Conservation (phyloP, 2,888 invertebrate species). For the Nephrotoma flavescens region DNA sequence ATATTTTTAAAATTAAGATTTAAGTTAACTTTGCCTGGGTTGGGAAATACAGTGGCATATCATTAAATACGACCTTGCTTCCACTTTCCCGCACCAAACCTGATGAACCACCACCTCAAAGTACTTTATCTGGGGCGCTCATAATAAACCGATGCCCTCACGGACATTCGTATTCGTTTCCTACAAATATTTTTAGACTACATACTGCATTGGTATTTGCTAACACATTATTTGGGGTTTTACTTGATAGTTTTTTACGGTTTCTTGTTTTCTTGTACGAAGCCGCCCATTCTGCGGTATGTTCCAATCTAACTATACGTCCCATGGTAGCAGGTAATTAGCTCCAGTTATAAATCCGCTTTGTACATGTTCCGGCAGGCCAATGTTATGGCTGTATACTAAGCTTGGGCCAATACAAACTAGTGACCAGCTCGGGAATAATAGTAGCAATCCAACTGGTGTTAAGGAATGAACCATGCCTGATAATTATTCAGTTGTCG, state of each 20-base stretch:
- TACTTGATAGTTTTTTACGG: conserved; percentile 20
- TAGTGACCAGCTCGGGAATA: conserved; percentile 82
- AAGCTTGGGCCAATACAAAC: conserved; percentile 81
- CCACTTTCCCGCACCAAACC: conserved; percentile 68
- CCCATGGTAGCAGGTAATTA: conserved; percentile 89
- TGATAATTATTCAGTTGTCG: conserved; percentile 80
- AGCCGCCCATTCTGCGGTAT: conserved; percentile 20
- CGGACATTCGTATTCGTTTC: conserved; percentile 94
- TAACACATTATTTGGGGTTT: neutral
- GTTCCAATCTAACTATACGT: conserved; percentile 46
- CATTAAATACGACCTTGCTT: conserved; percentile 66
- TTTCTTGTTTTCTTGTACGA: conserved; percentile 24
- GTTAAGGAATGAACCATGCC: conserved; percentile 77
- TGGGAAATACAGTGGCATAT: conserved; percentile 79
- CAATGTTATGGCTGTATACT: conserved; percentile 76
- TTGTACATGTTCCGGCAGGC: conserved; percentile 68
- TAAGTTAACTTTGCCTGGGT: conserved; percentile 44
- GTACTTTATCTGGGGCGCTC: conserved; percentile 71
- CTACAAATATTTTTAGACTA: conserved; percentile 82
- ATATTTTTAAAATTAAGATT: no score
- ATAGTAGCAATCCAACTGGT: conserved; percentile 60
- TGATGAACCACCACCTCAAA: conserved; percentile 45
- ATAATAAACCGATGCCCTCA: conserved; percentile 95
- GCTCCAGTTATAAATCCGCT: conserved; percentile 82
- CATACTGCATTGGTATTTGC: conserved; percentile 21